These are phyloP conservation scores for rabbit (Oryctolagus cuniculus) DNA, from an alignment of 2,113 vertebrate species.

Conservation along the genomic window mOryCun1.1 NC_091434.1:33325501-33326000, in stretches of 20 bases:
- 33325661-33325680: slow-evolving; percentile 27
- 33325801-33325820: not conserved
- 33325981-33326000: not conserved
- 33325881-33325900: not conserved
- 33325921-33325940: not conserved
- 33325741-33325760: slow-evolving; percentile 31
- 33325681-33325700: not conserved
- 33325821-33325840: not conserved
- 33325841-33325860: not conserved
- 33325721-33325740: slow-evolving; percentile 29
- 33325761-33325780: not conserved
- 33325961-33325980: not conserved
- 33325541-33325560: not conserved
- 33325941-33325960: not conserved
- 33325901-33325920: slow-evolving; percentile 19
- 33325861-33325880: not conserved
- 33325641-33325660: not conserved
- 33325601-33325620: slow-evolving; percentile 29
- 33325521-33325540: not conserved
- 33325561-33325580: slow-evolving; percentile 49
- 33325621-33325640: not conserved
- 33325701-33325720: not conserved
- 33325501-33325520: slow-evolving; percentile 23
- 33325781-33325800: slow-evolving; percentile 32
- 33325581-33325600: not conserved